Percentiles rank a stretch among this genome's conserved stretches.
Conservation (phyloP, 2,888 invertebrate genomes). For the Parelbella ahira region DNA sequence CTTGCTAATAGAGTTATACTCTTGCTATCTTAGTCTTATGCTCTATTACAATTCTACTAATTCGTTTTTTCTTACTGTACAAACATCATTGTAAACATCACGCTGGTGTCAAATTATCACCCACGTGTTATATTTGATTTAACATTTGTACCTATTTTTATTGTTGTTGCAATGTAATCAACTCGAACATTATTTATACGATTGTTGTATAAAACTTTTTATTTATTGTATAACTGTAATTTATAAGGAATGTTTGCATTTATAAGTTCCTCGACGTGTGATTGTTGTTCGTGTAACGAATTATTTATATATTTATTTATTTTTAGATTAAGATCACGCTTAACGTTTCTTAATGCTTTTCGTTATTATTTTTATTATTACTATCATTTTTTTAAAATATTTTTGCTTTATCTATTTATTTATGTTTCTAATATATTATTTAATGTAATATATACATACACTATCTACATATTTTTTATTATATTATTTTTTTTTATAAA, state of each 20-base stretch:
- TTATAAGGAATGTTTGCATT: slow-evolving; percentile 15
- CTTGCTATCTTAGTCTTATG: too few relatives aligned
- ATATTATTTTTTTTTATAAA: not conserved
- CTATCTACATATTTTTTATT: not conserved
- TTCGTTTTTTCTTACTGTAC: too few relatives aligned
- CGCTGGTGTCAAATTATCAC: too few relatives aligned
- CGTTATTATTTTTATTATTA: not conserved
- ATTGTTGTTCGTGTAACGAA: slow-evolving; percentile 1
- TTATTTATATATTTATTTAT: slow-evolving; percentile 14
- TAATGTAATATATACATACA: not conserved
- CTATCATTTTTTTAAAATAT: too few relatives aligned
- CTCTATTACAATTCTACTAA: too few relatives aligned
- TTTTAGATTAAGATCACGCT: not conserved
- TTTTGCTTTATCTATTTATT: too few relatives aligned
- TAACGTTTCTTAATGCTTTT: too few relatives aligned
- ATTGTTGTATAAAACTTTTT: slow-evolving; percentile 10
- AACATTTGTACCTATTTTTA: too few relatives aligned
- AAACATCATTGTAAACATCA: too few relatives aligned
- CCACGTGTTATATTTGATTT: too few relatives aligned
- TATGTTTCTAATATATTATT: not conserved
- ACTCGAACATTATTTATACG: not conserved
- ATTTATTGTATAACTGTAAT: slow-evolving; percentile 18
- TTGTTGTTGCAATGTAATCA: slow-evolving; percentile 1
- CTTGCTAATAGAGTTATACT: too few relatives aligned
- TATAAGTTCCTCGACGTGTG: slow-evolving; percentile 9